A percentile compares a stretch with the other conserved stretches of the same genome.
Conservation (phyloP, 2,113 vertebrate species). For the Genyomyrus donnyi region DNA sequence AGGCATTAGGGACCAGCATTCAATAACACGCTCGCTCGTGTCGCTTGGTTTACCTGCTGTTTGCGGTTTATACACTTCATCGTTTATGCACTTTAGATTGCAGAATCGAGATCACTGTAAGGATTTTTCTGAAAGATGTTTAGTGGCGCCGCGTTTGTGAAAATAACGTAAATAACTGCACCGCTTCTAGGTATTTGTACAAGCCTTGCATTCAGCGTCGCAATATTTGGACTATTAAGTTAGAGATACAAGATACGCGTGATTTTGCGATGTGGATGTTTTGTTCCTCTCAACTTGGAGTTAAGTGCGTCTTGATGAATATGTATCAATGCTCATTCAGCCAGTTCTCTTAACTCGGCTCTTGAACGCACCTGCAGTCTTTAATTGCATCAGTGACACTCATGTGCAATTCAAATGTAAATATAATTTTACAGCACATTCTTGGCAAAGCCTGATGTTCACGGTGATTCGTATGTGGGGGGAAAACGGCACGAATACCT, state of each 20-base stretch:
- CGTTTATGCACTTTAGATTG: background rate
- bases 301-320: constrained; percentile 5
- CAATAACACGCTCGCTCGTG: background rate
- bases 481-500: constrained; percentile 9
- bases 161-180: background rate
- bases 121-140: constrained; percentile 2
- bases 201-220: background rate
- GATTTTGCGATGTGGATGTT: background rate
- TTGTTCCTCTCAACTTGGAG: background rate
- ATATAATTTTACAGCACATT: constrained; percentile 7
- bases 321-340: constrained; percentile 15
- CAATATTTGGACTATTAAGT: constrained; percentile 7
- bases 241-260: background rate
- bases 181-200: background rate
- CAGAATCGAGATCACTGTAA: background rate
- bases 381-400: constrained; percentile 8
- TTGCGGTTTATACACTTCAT: background rate
- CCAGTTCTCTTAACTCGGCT: constrained; percentile 1
- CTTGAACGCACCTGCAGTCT: constrained; percentile 18
- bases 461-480: background rate
- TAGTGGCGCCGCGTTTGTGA: constrained; percentile 1
- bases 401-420: constrained; percentile 9
- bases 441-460: background rate
- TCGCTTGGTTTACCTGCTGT: background rate
- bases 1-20: background rate